Evolutionary conservation across 2,888 invertebrate genomes (phyloP), one percentile per base, ranked within the genome.

Genomic region (Gisinianus flammeolus): DNA sequence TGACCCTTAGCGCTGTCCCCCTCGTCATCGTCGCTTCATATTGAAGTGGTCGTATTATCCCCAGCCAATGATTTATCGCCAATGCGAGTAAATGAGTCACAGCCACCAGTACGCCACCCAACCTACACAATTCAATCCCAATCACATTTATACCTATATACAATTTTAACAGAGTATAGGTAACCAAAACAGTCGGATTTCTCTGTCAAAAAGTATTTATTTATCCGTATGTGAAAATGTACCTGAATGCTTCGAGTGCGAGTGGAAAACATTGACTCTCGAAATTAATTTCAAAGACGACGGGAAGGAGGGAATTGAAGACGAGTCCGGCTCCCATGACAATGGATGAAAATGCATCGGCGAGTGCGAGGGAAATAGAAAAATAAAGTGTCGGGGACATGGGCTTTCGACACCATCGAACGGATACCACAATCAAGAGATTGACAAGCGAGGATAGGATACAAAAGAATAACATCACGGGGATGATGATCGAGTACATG

Each of bases 31-130:
- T 90, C 19, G 90, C 88, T n/a, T 89, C 88, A 85, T 91, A 91
- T 83, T 91, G 91, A 10, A 92, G 87, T 0, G 92, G 92, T 69
- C 87, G 86, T 2, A 89, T 87, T 78, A 91, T 91, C 24, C 92
- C 92, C 58, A 91, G 87, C 87, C 91, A 92, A 85, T 92, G 92
- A 86, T 91, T 91, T 77, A 91, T 86, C 35, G 91, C 91, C 33
- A 92, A 86, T 0, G 90, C 90, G 54, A 91, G 86, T 2, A 92
- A 88, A 85, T 92, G 92, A 64, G 89, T 87, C 16, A 91, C 91
- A 0, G 91, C 91, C 24, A 91, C 90, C 64, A 91, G 88, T 76
- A 92, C 88, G 2, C 90, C 90, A 24, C 90, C 90, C 77, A 91
- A 86, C 69, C 85, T 84, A 30, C 12, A 58, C 26, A 70, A 6